These are phyloP conservation scores for Neotragus pygmaeus DNA, from an alignment of 2,113 vertebrate species.

Conservation along the genomic window DNA sequence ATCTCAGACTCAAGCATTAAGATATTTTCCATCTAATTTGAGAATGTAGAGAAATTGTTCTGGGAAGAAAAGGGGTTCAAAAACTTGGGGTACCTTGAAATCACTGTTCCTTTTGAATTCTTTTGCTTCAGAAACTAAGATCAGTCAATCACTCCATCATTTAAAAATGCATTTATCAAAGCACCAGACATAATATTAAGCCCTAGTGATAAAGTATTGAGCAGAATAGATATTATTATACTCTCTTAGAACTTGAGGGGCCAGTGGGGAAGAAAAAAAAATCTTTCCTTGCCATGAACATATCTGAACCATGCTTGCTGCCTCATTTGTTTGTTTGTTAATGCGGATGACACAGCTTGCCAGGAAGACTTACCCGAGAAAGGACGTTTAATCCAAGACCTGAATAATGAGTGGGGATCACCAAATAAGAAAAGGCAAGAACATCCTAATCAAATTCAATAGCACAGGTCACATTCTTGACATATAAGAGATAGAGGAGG, in stretches of 20 bases:
- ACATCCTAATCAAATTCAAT: background rate
- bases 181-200: background rate
- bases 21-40: slow-evolving; percentile 19
- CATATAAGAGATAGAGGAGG: background rate
- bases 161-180: background rate
- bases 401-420: background rate
- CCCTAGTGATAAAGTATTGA: background rate
- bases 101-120: background rate
- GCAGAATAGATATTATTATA: background rate
- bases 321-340: background rate
- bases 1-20: slow-evolving; percentile 2
- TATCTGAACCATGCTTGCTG: background rate
- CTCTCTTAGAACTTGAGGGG: background rate
- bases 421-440: background rate
- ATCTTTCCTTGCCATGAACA: background rate
- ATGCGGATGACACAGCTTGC: background rate
- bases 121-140: background rate
- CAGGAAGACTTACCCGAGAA: background rate
- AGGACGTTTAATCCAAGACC: background rate
- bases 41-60: background rate
- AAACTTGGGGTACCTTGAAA: background rate
- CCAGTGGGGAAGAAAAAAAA: background rate
- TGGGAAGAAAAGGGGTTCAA: background rate
- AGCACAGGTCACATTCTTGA: background rate
- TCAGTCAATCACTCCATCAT: background rate